phyloP scores from a whole-genome alignment of 2,888 invertebrate genomes.

The Myopa testacea region DNA sequence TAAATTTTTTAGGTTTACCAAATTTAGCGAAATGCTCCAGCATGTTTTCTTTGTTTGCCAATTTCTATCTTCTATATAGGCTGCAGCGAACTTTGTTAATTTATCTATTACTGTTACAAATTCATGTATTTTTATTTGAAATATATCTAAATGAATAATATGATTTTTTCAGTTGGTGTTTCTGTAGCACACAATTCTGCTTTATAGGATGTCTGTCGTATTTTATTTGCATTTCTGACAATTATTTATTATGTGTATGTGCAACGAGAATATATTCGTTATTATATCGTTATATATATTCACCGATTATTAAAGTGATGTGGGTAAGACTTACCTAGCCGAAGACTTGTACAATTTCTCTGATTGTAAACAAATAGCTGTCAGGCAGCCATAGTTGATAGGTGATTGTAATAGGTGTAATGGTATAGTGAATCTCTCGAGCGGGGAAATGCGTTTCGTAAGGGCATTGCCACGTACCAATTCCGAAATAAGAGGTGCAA shows the following conservation, averaged over 20 bases:
- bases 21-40: conserved; percentile 42
- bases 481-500: no score
- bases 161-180: conserved; percentile 37
- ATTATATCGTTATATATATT: no score
- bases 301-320: no score
- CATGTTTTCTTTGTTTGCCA: conserved; percentile 7
- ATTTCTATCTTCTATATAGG: conserved; percentile 19
- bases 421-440: no score
- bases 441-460: no score
- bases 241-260: conserved; percentile 46
- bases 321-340: no score
- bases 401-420: no score
- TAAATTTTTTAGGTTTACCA: conserved; percentile 41
- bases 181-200: conserved; percentile 37
- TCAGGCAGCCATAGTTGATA: no score
- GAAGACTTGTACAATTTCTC: no score
- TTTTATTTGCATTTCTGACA: conserved; percentile 38
- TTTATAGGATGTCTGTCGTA: conserved; percentile 44
- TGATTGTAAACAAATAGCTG: no score
- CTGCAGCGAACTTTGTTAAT: conserved; percentile 38
- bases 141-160: conserved; percentile 39
- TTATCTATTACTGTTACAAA: conserved; percentile 44
- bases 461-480: no score
- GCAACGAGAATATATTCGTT: no score
- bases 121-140: conserved; percentile 34